Conservation (phyloP, 2,797 vertebrate species). For the Poeciliopsis infans region DNA sequence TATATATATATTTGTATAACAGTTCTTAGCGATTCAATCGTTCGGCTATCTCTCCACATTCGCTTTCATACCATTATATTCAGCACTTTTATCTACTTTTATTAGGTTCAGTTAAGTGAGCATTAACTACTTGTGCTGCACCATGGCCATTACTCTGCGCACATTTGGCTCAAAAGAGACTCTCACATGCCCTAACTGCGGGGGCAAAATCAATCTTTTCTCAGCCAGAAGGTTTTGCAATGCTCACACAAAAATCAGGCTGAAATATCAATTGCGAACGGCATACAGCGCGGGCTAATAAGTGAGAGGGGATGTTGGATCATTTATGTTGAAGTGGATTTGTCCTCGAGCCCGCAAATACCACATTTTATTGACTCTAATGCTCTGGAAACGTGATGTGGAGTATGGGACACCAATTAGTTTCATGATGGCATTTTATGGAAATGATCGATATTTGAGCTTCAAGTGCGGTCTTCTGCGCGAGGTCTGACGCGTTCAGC, state of each 20-base stretch:
- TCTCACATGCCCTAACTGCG: conserved; percentile 54
- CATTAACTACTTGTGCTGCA: conserved; percentile 65
- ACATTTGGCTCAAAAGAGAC: conserved; percentile 67
- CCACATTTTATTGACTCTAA: conserved; percentile 79
- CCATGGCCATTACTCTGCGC: conserved; percentile 57
- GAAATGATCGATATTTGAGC: conserved; percentile 77
- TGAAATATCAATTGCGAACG: conserved; percentile 46
- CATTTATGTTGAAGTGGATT: conserved; percentile 72
- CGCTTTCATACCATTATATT: conserved; percentile 44
- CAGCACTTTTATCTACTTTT: conserved; percentile 66
- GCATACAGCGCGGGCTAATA: conserved; percentile 39
- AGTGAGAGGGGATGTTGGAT: conserved; percentile 63
- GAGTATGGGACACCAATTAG: conserved; percentile 74
- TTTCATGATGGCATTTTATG: conserved; percentile 70
- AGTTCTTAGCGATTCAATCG: conserved; percentile 48
- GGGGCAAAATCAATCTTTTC: conserved; percentile 60
- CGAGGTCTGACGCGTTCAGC: conserved; percentile 43
- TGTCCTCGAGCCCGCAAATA: conserved; percentile 77
- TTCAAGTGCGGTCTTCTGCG: conserved; percentile 82
- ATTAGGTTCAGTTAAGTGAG: conserved; percentile 59
- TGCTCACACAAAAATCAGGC: conserved; percentile 47
- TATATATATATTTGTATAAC: conserved; percentile 30
- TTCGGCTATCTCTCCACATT: conserved; percentile 58
- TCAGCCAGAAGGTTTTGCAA: conserved; percentile 66
- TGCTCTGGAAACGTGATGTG: conserved; percentile 66